Conservation (phyloP, 2,113 vertebrate species). For the Catharus minimus region DNA sequence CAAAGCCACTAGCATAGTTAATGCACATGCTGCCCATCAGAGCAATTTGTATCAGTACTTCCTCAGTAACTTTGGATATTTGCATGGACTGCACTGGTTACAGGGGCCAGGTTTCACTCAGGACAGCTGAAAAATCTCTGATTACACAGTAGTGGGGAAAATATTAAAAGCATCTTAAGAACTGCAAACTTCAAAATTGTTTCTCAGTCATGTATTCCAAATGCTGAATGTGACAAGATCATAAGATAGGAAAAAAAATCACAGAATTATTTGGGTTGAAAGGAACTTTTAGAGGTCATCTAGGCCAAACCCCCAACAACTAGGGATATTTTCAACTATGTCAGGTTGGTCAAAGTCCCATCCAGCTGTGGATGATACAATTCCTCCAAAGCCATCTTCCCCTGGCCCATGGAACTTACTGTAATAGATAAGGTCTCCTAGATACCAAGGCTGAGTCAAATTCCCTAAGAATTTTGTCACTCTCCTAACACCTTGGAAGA, state of each 20-base stretch:
- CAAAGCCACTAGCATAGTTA: background rate
- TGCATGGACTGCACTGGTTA: background rate
- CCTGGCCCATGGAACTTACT: too few relatives aligned
- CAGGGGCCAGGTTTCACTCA: background rate
- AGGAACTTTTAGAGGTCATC: background rate
- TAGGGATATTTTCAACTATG: background rate
- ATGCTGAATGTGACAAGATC: background rate
- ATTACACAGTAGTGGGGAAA: background rate
- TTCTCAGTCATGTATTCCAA: background rate
- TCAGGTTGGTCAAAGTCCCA: background rate
- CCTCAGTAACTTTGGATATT: background rate
- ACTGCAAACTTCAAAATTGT: background rate
- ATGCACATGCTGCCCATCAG: fast-evolving
- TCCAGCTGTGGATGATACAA: too few relatives aligned
- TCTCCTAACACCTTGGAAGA: too few relatives aligned
- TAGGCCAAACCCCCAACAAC: fast-evolving
- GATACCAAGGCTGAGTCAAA: too few relatives aligned
- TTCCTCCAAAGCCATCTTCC: too few relatives aligned
- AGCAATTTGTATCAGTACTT: background rate
- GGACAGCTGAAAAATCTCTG: background rate
- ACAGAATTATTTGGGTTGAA: background rate
- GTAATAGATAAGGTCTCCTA: too few relatives aligned
- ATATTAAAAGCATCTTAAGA: background rate
- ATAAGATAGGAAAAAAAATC: background rate
- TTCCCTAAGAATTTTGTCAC: too few relatives aligned